Base-by-base conservation (phyloP, 2,113 vertebrate species). In the Cyrtonyx montezumae region DNA sequence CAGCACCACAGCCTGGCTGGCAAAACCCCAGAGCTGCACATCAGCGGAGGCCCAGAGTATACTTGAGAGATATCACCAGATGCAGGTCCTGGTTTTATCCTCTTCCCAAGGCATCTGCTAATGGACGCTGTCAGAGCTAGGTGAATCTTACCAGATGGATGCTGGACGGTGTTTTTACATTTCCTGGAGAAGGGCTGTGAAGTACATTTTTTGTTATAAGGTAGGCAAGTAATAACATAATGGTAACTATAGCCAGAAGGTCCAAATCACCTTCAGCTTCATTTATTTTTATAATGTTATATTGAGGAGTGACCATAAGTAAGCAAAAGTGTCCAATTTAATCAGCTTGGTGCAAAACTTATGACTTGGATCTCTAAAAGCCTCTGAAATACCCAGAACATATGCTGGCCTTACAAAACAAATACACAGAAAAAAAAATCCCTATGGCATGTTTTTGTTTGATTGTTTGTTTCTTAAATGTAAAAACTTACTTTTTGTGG, bases 201-300 rank as follows among this genome's bases (percentile, higher is more conserved):
- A 84, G 13, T 19, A 58, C 6, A 7, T 90, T 77, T 83, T 91
- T 90, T 77, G 79, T 70, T 63, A n/a, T 9, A 59, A 70, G 15
- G 63, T 48, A 63, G 18, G 51, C 56, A 68, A 77, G 40, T 45
- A 79, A 12, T 68, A 84, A 77, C 34, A 81, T 48, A 28, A 25
- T 8, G 6, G 46, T 59, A 71, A 65, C 73, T 75, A 56, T 3
- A 89, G 68, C 46, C 76, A 68, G 85, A 83, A 43, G 61, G 71
- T 18, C 77, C 20, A 87, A 93, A 63, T 87, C 37, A 78, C 17
- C 9, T 61, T 77, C 70, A n/a, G 51, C 23, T 87, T 34, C 8
- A 80, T 71, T 87, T 56, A 46, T 28, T 94, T 92, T 89, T 80
- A 81, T 48, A 79, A 43, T 78, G 15, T 76, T 84, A 67, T 2